Evolutionary conservation across 1,140 invertebrate genomes (phyloP), one percentile per base, ranked within the genome.

Genomic region (Acromyrmex charruanus): DNA sequence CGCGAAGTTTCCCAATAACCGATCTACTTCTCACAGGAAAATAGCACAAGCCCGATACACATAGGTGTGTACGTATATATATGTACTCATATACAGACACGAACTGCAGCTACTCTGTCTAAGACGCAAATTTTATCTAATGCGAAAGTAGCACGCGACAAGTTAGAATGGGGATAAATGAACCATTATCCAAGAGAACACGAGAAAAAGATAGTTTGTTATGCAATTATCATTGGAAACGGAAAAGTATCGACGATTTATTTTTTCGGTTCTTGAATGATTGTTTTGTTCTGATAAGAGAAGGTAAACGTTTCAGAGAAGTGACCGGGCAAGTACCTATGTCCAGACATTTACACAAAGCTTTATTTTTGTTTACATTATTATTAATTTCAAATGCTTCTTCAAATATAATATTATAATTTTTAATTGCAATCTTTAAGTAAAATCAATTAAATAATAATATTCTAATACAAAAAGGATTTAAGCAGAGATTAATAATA

Each of bases 1-100:
- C 85, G 68, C 81, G 82, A 90, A 91, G 81, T 92, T 91, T 90
- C 31, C 86, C 79, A 89, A 91, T 90, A 90, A 88, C 87, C 82
- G 69, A 90, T 91, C 63, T 61, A 66, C 72, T 85, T 85, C 49
- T 61, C 4, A 39, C 39, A n/a, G 80, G 53, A 74, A 74, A 82
- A 69, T 82, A 82, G 80, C 68, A 59, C 80, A 69, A 51, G 28
- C 44, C 9, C 63, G 53, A 82, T 21, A 82, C 51, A 39, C 7
- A 35, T n/a, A 16, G 12, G 4, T 14, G 3, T 6, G 6, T 14
- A 18, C 4, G 12, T 3, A 16, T 14, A 31, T 51, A 16, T 51
- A 16, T 16, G 3, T 14, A 51, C 4, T 9, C 10, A 25, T 3
- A 55, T 31, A 25, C n/a, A 14, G 35, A 39, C 31, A 21, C 10